Conservation (phyloP, 2,888 invertebrate genomes). For the Noctua fimbriata region DNA sequence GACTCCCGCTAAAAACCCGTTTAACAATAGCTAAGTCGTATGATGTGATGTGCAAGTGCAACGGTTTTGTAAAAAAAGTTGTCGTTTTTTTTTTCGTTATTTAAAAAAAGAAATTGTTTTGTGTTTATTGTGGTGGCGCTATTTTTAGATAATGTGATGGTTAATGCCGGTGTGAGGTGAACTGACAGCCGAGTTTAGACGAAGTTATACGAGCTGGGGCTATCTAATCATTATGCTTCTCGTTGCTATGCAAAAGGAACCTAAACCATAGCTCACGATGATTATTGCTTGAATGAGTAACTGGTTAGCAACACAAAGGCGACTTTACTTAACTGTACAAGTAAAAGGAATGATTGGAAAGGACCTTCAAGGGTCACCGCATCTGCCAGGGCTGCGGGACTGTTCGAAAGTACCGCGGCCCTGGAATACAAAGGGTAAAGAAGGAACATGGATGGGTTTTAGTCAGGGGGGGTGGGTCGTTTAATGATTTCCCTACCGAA, state of each 20-base stretch:
- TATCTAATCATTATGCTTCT: conserved; percentile 11
- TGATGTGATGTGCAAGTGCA: conserved; percentile 74
- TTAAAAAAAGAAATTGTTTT: conserved; percentile 56
- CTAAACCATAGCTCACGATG: background rate
- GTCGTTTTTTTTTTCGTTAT: conserved; percentile 43
- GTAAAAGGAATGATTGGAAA: background rate
- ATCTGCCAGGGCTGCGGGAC: background rate
- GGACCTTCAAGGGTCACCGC: background rate
- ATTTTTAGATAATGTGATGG: conserved; percentile 61
- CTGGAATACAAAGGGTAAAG: no score
- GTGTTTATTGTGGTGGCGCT: conserved; percentile 46
- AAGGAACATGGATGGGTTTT: no score
- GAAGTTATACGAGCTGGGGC: conserved; percentile 5
- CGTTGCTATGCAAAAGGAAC: conserved; percentile 12
- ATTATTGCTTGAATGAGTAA: background rate
- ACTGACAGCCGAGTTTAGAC: conserved; percentile 38
- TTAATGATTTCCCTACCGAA: no score
- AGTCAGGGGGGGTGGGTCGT: no score
- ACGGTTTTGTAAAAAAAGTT: conserved; percentile 65
- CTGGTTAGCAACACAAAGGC: conserved; percentile 11
- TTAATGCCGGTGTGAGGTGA: conserved; percentile 20
- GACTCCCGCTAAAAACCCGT: conserved; percentile 72
- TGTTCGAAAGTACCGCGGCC: no score
- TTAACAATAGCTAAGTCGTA: conserved; percentile 80
- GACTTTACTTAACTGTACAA: background rate